Percentiles rank a stretch among this genome's conserved stretches.
Conservation (phyloP, 2,113 vertebrate genomes). For the Clinocottus analis region DNA sequence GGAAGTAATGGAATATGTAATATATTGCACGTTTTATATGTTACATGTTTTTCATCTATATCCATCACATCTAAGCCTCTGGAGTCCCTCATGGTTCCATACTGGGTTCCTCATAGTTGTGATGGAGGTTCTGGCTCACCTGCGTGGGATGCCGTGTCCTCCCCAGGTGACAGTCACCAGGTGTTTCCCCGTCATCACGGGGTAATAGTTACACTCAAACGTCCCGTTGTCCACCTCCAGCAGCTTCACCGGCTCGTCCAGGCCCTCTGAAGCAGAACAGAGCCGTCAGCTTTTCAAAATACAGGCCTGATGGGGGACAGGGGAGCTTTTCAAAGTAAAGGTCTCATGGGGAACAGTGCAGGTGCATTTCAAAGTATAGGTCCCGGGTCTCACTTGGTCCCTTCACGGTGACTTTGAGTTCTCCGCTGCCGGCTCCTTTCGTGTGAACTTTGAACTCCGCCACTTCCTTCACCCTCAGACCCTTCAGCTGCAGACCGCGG, state of each 20-base stretch:
- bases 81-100: neutral
- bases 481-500: conserved; percentile 92
- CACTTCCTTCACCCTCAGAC: conserved; percentile 91
- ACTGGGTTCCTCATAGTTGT: neutral
- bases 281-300: no score
- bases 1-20: neutral
- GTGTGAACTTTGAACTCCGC: conserved; percentile 94
- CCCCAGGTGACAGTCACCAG: conserved; percentile 91
- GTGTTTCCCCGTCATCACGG: conserved; percentile 87
- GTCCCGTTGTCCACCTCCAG: conserved; percentile 85
- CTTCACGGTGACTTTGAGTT: conserved; percentile 89
- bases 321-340: no score
- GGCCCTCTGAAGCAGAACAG: conserved; percentile 82
- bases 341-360: no score
- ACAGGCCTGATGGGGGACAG: no score
- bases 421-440: conserved; percentile 92
- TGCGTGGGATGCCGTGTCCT: conserved; percentile 90
- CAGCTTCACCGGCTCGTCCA: conserved; percentile 90
- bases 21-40: no score
- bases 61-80: neutral
- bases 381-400: conserved; percentile 87
- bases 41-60: neutral
- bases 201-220: conserved; percentile 93
- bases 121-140: conserved; percentile 77
- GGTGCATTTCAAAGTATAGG: neutral